Evolutionary conservation across 2,797 vertebrate species (phyloP).

Genomic region (Garrulus glandarius): DNA sequence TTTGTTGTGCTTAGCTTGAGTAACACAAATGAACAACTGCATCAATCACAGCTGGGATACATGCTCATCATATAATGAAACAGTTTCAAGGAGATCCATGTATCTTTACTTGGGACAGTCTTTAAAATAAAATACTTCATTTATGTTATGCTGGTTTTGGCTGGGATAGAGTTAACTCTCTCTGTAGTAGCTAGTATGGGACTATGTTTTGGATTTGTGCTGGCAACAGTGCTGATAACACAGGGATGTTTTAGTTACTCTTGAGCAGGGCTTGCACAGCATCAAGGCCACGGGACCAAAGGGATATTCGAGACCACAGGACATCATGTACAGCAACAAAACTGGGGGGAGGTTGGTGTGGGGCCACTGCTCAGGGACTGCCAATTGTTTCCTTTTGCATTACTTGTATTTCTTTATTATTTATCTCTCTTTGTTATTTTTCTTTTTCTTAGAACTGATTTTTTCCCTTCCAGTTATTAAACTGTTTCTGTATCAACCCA

Average conservation of each 20-base stretch:
- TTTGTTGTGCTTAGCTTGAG: background rate
- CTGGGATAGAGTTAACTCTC: background rate
- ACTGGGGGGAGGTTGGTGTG: rapidly evolving
- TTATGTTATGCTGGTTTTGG: background rate
- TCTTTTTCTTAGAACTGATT: background rate
- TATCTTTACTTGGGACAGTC: background rate
- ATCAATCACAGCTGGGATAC: background rate
- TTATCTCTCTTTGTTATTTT: background rate
- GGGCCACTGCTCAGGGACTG: rapidly evolving
- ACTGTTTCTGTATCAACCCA: background rate
- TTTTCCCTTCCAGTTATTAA: background rate
- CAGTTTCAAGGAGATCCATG: background rate
- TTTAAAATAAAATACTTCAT: background rate
- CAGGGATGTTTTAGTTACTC: background rate
- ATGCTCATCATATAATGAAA: background rate
- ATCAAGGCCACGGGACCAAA: background rate
- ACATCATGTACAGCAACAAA: background rate
- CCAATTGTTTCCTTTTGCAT: background rate
- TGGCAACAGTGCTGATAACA: background rate
- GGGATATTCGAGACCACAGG: background rate
- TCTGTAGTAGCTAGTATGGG: background rate
- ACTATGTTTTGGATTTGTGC: background rate
- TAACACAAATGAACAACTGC: background rate
- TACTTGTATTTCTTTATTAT: background rate
- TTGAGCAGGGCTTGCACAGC: background rate